Conservation (phyloP, 2,113 vertebrate species). For the Semnornis frantzii region DNA sequence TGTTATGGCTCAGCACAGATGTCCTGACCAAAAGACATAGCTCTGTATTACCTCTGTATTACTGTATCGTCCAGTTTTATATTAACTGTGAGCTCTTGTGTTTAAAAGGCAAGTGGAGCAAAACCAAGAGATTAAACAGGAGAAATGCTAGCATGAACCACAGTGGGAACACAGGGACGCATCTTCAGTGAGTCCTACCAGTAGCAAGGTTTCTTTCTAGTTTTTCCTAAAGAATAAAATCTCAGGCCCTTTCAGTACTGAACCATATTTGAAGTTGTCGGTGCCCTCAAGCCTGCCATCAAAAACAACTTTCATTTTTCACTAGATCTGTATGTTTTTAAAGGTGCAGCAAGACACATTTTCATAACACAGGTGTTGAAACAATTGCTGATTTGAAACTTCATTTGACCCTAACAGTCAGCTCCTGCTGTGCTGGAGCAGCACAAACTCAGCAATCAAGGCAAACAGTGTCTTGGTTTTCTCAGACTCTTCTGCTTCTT, state of each 20-base stretch:
- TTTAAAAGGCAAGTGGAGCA: neutral
- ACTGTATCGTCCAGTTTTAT: neutral
- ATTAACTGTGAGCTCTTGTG: neutral
- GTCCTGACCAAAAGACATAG: neutral
- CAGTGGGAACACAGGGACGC: too few species aligned
- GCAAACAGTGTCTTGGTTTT: neutral
- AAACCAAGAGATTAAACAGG: too few species aligned
- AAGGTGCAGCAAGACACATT: neutral
- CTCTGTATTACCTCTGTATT: neutral
- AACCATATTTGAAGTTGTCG: neutral
- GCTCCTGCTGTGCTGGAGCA: neutral
- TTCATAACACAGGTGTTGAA: neutral
- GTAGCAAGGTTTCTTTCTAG: neutral
- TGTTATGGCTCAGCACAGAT: neutral
- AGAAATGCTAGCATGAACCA: too few species aligned
- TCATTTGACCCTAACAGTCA: neutral
- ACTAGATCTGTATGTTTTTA: neutral
- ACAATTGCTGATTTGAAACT: neutral
- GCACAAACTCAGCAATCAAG: neutral
- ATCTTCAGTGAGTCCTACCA: neutral
- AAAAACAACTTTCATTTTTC: conserved; percentile 1
- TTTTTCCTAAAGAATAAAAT: neutral
- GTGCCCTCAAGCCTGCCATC: neutral
- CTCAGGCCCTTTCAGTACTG: neutral
- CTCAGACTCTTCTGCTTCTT: neutral